These are phyloP conservation scores for Diadema setosum DNA, from an alignment of 35 echinoderm and acorn worm species.

Conservation along the genomic window DNA sequence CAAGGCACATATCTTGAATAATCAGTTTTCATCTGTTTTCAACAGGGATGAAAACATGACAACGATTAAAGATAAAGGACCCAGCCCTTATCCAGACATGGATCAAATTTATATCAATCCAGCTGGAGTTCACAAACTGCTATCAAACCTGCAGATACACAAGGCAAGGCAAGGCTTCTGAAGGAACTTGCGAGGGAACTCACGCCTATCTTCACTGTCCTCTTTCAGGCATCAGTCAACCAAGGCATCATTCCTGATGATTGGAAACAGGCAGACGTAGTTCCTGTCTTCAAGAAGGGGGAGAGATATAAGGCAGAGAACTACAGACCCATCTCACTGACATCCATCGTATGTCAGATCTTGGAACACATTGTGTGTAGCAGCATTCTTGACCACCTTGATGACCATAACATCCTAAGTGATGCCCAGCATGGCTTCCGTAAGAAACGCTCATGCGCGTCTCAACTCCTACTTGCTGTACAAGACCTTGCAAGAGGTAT, in stretches of 20 bases:
- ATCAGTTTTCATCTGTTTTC: too few relatives aligned
- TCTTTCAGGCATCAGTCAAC: constrained; percentile 28
- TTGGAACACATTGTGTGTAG: constrained; percentile 47
- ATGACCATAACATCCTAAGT: constrained; percentile 26
- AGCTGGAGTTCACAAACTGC: background rate
- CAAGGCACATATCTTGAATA: background rate
- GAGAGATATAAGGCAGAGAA: constrained; percentile 29
- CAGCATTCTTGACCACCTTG: constrained; percentile 19
- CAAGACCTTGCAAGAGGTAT: background rate
- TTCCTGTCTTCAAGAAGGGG: constrained; percentile 44
- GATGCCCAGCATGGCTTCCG: constrained; percentile 43
- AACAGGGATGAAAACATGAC: background rate
- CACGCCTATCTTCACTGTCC: constrained; percentile 8
- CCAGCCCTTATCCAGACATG: background rate
- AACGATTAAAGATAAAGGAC: background rate
- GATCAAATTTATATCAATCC: background rate
- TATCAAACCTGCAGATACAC: background rate
- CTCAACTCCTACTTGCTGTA: constrained; percentile 7
- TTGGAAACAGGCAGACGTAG: constrained; percentile 15
- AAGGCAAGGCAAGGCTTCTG: background rate
- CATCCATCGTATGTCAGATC: constrained; percentile 39
- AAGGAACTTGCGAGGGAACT: background rate
- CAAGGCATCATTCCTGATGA: constrained; percentile 31
- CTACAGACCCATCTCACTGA: constrained; percentile 60
- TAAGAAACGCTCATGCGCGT: constrained; percentile 31